phyloP scores from a whole-genome alignment of 2,797 vertebrate genomes.

The Typhlichthys subterraneus region DNA sequence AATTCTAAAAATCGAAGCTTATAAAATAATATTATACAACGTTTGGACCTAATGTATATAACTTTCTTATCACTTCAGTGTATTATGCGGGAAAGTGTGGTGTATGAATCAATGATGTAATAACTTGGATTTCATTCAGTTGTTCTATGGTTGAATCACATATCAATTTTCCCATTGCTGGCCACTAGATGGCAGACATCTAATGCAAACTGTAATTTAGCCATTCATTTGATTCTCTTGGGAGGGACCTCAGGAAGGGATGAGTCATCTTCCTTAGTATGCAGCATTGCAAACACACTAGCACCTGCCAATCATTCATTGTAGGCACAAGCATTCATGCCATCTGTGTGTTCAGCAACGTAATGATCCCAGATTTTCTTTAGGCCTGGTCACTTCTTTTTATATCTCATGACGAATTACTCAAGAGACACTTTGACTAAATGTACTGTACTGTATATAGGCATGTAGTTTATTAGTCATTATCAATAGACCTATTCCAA shows the following conservation, averaged over 20 bases:
- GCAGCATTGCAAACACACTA: constrained; percentile 48
- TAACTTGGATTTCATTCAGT: neutral
- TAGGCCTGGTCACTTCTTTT: constrained; percentile 48
- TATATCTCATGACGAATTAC: constrained; percentile 47
- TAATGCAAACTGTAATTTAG: constrained; percentile 25
- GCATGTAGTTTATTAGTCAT: constrained; percentile 6
- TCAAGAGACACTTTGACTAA: constrained; percentile 15
- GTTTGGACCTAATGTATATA: too few relatives aligned
- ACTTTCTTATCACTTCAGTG: too few relatives aligned
- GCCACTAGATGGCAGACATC: constrained; percentile 65
- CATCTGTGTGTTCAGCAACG: constrained; percentile 40
- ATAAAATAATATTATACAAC: too few relatives aligned
- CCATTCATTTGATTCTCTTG: constrained; percentile 44
- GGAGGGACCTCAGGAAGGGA: constrained; percentile 56
- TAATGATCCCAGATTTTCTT: constrained; percentile 40
- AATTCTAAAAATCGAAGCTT: too few relatives aligned
- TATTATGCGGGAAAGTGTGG: too few relatives aligned
- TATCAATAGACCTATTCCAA: constrained; percentile 1
- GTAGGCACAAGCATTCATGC: constrained; percentile 28
- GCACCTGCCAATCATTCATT: constrained; percentile 50
- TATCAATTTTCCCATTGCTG: neutral
- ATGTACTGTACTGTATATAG: neutral
- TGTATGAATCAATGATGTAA: too few relatives aligned
- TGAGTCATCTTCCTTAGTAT: constrained; percentile 71
- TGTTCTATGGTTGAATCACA: neutral